Conservation (phyloP, 2,888 invertebrate genomes). For the Exocentrus adspersus region DNA sequence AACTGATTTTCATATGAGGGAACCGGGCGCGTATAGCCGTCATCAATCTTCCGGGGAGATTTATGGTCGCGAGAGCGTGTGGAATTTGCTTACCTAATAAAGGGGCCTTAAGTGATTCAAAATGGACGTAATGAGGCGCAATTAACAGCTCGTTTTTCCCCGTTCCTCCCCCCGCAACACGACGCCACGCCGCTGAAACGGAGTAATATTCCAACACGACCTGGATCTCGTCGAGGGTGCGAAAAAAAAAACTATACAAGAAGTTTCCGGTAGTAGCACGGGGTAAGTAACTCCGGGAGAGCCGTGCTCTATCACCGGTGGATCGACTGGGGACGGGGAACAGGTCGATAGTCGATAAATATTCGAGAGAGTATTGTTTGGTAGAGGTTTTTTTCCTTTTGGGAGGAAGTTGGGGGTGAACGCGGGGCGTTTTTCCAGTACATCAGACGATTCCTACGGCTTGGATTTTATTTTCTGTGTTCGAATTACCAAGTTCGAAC, state of each 20-base stretch:
- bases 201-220: too few relatives aligned
- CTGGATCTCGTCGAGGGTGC: too few relatives aligned
- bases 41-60: conserved; percentile 25
- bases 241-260: too few relatives aligned
- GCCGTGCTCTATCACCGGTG: neutral
- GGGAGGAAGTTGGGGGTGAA: too few relatives aligned
- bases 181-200: too few relatives aligned
- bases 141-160: conserved; percentile 2
- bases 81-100: conserved; percentile 28
- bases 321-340: neutral
- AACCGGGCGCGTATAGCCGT: neutral
- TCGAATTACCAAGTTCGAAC: too few relatives aligned
- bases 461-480: too few relatives aligned
- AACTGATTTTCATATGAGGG: conserved; percentile 23
- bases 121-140: conserved; percentile 20
- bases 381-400: neutral
- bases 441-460: too few relatives aligned
- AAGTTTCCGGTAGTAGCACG: too few relatives aligned
- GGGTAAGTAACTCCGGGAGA: neutral
- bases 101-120: conserved; percentile 13
- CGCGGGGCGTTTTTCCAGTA: too few relatives aligned
- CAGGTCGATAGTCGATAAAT: conserved; percentile 8
- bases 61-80: conserved; percentile 11
- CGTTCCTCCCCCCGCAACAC: too few relatives aligned
- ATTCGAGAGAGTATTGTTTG: conserved; percentile 4